phyloP scores from a whole-genome alignment of 2,113 vertebrate genomes.

The Numida meleagris region DNA sequence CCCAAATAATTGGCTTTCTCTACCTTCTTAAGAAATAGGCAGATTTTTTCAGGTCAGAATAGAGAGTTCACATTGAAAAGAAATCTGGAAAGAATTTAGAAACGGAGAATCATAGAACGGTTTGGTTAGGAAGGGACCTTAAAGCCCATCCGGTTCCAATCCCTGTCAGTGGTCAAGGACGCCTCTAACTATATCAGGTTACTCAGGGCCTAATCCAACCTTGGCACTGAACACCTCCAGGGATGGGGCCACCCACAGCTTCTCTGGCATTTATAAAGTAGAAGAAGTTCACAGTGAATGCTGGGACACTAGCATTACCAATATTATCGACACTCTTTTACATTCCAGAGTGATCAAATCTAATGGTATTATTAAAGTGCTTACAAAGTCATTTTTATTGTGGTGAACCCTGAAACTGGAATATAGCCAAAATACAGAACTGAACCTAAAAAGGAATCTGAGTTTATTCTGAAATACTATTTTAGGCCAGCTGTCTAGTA shows the following conservation, averaged over 20 bases:
- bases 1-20: not conserved
- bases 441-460: not conserved
- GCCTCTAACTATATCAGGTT: not conserved
- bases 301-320: not conserved
- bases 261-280: not conserved
- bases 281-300: not conserved
- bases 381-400: not conserved
- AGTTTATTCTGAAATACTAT: conserved; percentile 3
- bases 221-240: not conserved
- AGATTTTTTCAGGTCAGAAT: accelerated
- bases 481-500: not conserved
- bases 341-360: not conserved
- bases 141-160: not conserved
- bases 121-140: not conserved
- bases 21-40: not conserved
- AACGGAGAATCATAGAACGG: not conserved
- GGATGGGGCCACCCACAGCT: not conserved
- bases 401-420: not conserved
- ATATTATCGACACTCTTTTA: not conserved
- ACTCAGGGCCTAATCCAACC: not conserved
- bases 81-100: not conserved
- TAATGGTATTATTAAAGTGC: not conserved
- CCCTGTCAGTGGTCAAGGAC: not conserved
- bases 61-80: not conserved
- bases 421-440: not conserved